Evolutionary conservation across 2,888 invertebrate species (phyloP).

Genomic region (Lasioglossum villosulum): DNA sequence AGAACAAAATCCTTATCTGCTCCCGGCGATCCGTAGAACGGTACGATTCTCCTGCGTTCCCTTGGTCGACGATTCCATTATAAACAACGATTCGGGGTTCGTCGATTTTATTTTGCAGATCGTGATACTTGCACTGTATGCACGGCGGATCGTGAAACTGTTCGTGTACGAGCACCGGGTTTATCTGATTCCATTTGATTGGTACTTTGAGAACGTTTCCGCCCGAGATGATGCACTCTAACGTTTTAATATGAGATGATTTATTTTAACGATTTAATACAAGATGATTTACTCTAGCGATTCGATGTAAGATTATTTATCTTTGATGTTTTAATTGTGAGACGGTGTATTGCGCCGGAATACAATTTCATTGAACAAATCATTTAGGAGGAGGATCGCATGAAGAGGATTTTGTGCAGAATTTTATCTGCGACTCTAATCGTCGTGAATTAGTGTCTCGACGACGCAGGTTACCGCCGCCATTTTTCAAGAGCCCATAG

Average conservation of each 20-base stretch:
- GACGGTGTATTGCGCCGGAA: not conserved
- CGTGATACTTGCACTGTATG: not conserved
- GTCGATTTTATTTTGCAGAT: not conserved
- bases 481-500: not conserved
- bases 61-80: not conserved
- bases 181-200: not conserved
- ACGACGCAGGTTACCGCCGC: not conserved
- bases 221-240: not conserved
- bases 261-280: too few species aligned
- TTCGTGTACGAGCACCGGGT: not conserved
- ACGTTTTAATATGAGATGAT: not conserved
- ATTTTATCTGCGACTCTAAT: not conserved
- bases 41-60: not conserved
- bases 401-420: not conserved
- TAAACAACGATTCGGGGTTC: not conserved
- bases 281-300: not conserved
- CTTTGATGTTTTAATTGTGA: not conserved
- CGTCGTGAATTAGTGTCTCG: not conserved
- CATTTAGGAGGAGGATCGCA: not conserved
- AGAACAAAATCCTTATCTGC: slow-evolving; percentile 35
- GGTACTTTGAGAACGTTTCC: not conserved
- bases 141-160: slow-evolving; percentile 8
- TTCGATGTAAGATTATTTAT: not conserved
- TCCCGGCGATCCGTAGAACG: slow-evolving; percentile 24
- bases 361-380: not conserved